Conservation (phyloP, 2,888 invertebrate species). For the Brenthis ino region DNA sequence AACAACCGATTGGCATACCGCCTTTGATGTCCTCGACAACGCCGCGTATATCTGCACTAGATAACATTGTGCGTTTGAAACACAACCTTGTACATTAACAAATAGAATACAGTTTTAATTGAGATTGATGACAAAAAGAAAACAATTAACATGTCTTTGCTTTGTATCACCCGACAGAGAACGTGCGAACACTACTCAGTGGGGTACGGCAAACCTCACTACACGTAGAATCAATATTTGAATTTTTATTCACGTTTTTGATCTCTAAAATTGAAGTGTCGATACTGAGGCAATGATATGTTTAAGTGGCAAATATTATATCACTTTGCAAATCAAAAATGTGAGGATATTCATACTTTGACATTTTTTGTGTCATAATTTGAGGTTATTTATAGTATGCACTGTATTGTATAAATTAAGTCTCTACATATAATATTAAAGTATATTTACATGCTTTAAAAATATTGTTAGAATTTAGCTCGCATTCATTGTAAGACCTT, state of each 20-base stretch:
- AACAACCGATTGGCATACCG: constrained; percentile 70
- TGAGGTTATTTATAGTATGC: no score
- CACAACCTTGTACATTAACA: not conserved
- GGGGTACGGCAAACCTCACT: constrained; percentile 23
- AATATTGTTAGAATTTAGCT: not conserved
- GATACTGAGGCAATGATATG: constrained; percentile 13
- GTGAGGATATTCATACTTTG: no score
- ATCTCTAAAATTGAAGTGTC: constrained; percentile 22
- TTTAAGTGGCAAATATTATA: not conserved
- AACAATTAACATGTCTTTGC: constrained; percentile 40
- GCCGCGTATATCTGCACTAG: constrained; percentile 26
- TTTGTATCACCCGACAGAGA: constrained; percentile 33
- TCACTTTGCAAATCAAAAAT: not conserved
- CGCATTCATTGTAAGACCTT: constrained; percentile 14
- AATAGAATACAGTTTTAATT: constrained; percentile 20
- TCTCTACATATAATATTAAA: no score
- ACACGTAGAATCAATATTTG: constrained; percentile 32
- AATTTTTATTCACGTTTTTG: constrained; percentile 24
- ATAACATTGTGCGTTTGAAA: not conserved
- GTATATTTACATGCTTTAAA: not conserved
- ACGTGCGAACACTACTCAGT: constrained; percentile 12
- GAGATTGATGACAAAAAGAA: constrained; percentile 31
- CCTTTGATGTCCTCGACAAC: constrained; percentile 57
- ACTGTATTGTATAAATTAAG: no score
- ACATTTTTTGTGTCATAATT: no score